phyloP scores from a whole-genome alignment of 2,113 vertebrate species.

The Macrotus californicus region DNA sequence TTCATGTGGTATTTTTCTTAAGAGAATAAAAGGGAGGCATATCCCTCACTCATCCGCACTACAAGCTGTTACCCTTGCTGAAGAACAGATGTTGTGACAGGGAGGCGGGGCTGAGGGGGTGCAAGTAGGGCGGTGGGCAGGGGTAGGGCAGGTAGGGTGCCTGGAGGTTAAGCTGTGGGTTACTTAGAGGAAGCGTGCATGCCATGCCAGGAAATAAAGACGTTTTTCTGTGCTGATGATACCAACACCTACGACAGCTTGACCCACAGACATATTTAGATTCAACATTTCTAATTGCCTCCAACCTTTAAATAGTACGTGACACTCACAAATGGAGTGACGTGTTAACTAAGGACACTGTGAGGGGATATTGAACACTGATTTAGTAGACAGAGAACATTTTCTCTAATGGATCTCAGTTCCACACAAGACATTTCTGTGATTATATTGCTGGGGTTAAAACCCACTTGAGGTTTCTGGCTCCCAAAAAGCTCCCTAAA shows the following conservation, averaged over 20 bases:
- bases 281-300: neutral
- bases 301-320: neutral
- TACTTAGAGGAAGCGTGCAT: neutral
- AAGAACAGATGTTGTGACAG: neutral
- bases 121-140: too few species aligned
- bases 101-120: neutral
- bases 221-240: neutral
- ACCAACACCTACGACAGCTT: neutral
- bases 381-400: neutral
- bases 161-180: neutral
- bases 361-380: neutral
- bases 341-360: neutral
- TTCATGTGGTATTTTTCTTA: neutral
- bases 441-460: neutral
- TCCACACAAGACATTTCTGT: neutral
- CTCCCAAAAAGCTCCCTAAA: constrained; percentile 16
- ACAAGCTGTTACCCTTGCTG: neutral
- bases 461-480: neutral
- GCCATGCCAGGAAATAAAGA: neutral
- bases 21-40: neutral
- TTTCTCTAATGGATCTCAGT: neutral
- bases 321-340: neutral
- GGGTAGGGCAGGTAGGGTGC: neutral
- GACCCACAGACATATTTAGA: neutral
- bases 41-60: neutral